Conservation (phyloP, 1,140 invertebrate genomes). For the Drosophila ananassae region DNA sequence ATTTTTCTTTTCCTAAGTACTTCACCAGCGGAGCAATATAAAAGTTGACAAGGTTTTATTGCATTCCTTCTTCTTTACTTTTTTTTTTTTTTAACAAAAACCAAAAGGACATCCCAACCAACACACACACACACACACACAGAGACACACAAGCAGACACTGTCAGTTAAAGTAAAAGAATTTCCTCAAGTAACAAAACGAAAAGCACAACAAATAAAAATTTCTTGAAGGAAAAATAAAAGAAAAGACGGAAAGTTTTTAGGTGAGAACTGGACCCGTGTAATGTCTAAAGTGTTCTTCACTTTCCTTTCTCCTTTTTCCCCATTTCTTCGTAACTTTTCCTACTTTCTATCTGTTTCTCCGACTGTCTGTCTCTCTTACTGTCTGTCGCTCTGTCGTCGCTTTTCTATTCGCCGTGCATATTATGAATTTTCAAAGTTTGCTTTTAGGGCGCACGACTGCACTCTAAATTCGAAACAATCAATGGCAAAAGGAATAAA, state of each 20-base stretch:
- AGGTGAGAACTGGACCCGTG: conserved; percentile 38
- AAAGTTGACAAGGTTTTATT: conserved; percentile 48
- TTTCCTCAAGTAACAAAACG: conserved; percentile 8
- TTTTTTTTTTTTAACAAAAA: conserved; percentile 8
- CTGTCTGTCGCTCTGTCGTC: not conserved
- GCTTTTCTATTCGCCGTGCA: conserved; percentile 25
- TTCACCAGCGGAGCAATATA: conserved; percentile 38
- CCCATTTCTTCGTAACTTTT: conserved; percentile 2
- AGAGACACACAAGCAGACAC: conserved; percentile 7
- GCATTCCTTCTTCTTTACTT: conserved; percentile 25
- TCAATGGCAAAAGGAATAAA: conserved; percentile 45
- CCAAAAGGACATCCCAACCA: conserved; percentile 34
- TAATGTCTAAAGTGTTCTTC: conserved; percentile 29
- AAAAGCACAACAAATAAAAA: conserved; percentile 36
- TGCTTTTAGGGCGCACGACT: conserved; percentile 43
- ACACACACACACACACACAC: conserved; percentile 6
- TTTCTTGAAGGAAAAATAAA: not conserved
- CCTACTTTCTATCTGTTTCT: conserved; percentile 1
- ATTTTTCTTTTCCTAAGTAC: conserved; percentile 20
- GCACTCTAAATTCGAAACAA: conserved; percentile 59
- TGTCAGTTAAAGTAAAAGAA: conserved; percentile 26
- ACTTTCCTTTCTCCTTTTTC: not conserved
- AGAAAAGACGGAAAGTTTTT: conserved; percentile 19
- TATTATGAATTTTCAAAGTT: conserved; percentile 45
- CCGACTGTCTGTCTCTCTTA: not conserved